A percentile compares a stretch with the other conserved stretches of the same genome.
These are phyloP conservation scores for Mus minutoides DNA, from an alignment of 2,797 vertebrate species.

Conservation along the genomic window DNA sequence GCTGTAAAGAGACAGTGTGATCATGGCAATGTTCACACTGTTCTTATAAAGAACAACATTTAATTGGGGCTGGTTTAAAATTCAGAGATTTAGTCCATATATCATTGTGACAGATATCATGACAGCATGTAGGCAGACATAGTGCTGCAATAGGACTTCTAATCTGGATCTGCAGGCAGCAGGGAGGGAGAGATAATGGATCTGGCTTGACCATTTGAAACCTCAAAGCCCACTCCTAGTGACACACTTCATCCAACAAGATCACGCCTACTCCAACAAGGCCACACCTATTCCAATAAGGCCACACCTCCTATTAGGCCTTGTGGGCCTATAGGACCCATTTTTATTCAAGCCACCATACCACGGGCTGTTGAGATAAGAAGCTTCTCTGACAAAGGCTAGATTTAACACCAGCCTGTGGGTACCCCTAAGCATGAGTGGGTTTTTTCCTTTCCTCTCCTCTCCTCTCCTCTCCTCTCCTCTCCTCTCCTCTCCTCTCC, in stretches of 20 bases:
- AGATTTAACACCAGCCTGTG: neutral
- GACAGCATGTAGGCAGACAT: neutral
- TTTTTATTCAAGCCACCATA: neutral
- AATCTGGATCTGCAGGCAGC: neutral
- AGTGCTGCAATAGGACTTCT: neutral
- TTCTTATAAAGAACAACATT: neutral
- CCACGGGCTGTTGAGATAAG: neutral
- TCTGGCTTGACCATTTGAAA: neutral
- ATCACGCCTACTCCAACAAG: neutral
- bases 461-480: accelerated
- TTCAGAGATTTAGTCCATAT: neutral
- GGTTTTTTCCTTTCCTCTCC: too few species aligned
- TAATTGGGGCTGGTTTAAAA: neutral
- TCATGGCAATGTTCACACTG: neutral
- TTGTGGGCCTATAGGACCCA: too few species aligned
- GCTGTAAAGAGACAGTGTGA: neutral
- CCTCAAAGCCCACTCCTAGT: neutral
- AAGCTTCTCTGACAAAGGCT: neutral
- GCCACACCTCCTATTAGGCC: neutral
- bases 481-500: too few species aligned
- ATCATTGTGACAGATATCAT: neutral
- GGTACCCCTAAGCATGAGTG: neutral
- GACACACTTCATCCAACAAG: neutral
- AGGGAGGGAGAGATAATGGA: neutral
- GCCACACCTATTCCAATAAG: neutral